Evolutionary conservation across 30 jellyfish, hydroid and myxozoan species (phyloP), one percentile per base, ranked within the genome.

Genomic region (Aurelia aurita complex sp. Pacific): DNA sequence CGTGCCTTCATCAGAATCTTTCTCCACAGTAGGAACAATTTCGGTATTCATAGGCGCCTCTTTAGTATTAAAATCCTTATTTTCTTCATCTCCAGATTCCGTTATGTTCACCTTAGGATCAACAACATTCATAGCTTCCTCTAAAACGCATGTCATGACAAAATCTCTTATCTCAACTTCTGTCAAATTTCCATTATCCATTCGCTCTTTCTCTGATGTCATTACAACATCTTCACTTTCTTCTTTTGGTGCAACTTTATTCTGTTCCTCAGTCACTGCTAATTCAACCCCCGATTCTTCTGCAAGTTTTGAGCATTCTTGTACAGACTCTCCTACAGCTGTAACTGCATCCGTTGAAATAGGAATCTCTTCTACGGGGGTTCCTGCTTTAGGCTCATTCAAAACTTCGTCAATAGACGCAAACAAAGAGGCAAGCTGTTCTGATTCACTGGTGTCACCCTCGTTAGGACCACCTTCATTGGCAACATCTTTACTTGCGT

Each of bases 391-490:
- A n/a, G 70, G 51, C 8, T 81, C 90, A 7, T 51, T 66, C 72
- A 81, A 67, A 9, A 65, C 73, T 62, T 84, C 93, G 52, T 73
- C 93, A 52, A 73, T 73, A 7, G 93, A 72, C 33, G 64, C 34
- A 65, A 74, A 61, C 46, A 73, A 60, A 35, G 82, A 40, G 5
- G 74, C 93, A 17, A 60, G 14, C 43, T 74, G 54, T 4, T 23
- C 43, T 2, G 43, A 17, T 40, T 23, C 43, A 13, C 43, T 66
- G 76, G 7, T 16, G 7, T 23, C 76, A 17, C 43, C 85, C 46
- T 11, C 53, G 6, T 54, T 53, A 35, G 23, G 8, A 57, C 18
- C 8, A 23, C 13, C 23, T 14, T 50, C 11, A 5, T 46, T 4
- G 5, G 83, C 42, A 50, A 46, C 40, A 54, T 69, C 18, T 23